These are phyloP conservation scores for Leptinotarsa haldemani DNA, from an alignment of 2,888 invertebrate genomes.

Conservation along the genomic window DNA sequence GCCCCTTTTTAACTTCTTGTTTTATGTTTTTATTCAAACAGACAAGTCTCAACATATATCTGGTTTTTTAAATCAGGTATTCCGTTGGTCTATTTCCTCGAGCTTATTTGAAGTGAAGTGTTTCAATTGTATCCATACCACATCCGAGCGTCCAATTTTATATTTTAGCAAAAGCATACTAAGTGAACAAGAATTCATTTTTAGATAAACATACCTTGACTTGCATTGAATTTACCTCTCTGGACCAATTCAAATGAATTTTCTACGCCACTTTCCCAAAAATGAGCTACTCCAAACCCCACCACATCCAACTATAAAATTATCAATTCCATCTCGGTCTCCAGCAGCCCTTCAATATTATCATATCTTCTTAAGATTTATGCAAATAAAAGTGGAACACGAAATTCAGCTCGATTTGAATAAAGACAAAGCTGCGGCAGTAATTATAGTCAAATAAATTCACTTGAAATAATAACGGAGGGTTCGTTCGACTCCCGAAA, in stretches of 20 bases:
- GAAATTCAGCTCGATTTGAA: conserved; percentile 26
- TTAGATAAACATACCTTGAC: no score
- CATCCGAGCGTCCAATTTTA: no score
- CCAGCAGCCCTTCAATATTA: conserved; percentile 9
- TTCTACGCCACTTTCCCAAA: no score
- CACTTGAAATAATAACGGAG: conserved; percentile 46
- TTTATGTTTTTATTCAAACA: no score
- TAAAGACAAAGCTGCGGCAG: conserved; percentile 27
- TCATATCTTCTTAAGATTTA: conserved; percentile 22
- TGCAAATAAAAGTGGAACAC: conserved; percentile 28
- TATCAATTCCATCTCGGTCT: conserved; percentile 7
- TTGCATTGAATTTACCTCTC: not conserved
- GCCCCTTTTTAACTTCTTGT: no score
- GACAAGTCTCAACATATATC: no score
- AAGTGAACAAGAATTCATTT: no score
- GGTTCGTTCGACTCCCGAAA: conserved; percentile 26
- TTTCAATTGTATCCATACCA: no score
- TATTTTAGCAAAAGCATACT: no score
- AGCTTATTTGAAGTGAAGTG: no score
- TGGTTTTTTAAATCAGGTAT: no score
- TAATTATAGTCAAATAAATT: conserved; percentile 49
- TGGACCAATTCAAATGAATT: not conserved
- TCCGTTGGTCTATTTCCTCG: no score
- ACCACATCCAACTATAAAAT: not conserved
- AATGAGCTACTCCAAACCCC: not conserved